phyloP scores from a whole-genome alignment of 2,797 vertebrate species.

The Rousettus madagascariensis region DNA sequence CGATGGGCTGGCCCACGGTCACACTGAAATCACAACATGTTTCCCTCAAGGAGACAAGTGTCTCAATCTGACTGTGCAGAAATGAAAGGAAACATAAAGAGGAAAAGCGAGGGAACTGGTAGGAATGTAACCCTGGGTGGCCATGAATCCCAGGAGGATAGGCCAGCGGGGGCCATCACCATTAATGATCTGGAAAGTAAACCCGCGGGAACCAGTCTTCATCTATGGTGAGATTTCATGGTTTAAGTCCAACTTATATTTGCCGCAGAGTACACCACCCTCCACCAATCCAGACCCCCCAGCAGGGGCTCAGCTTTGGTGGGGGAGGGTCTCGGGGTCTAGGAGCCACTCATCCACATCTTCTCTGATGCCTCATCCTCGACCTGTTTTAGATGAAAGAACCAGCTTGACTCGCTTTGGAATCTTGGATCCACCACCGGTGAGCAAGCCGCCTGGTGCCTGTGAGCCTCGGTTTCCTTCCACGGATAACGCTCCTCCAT shows the following conservation, averaged over 20 bases:
- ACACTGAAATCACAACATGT: neutral
- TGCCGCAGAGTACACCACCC: neutral
- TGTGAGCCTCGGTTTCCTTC: neutral
- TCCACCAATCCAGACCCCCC: neutral
- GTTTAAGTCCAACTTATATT: neutral
- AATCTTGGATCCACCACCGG: neutral
- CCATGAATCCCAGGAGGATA: conserved; percentile 15
- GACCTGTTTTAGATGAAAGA: neutral
- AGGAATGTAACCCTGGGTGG: neutral
- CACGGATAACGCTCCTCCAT: neutral
- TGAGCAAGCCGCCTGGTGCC: neutral
- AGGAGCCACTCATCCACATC: neutral
- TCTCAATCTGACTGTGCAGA: neutral
- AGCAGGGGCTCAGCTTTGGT: too few species aligned
- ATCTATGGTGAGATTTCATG: neutral
- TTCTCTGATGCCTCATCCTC: neutral
- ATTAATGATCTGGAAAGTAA: conserved; percentile 68
- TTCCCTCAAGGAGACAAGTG: neutral
- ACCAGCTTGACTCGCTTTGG: neutral
- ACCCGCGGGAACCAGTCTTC: conserved; percentile 68
- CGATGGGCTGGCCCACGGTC: neutral
- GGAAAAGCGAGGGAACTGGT: neutral
- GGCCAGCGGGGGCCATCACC: conserved; percentile 15
- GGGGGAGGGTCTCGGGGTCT: neutral
- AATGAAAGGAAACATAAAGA: neutral